phyloP scores from a whole-genome alignment of 2,888 invertebrate species.

The Drosophila algonquin region DNA sequence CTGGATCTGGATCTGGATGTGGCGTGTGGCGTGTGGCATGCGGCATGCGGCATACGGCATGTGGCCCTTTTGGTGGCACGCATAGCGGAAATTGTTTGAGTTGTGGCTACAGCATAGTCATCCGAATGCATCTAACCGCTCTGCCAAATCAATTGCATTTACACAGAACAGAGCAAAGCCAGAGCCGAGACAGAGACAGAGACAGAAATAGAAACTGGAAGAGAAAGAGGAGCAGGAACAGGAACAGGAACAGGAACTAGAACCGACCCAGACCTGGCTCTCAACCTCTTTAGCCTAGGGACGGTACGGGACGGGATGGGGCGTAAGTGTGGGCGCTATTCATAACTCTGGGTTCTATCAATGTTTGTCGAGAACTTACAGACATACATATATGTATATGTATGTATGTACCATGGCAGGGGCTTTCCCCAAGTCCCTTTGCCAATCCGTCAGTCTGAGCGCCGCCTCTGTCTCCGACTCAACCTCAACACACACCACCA shows the following conservation, averaged over 20 bases:
- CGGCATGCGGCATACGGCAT: neutral
- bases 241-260: constrained; percentile 4
- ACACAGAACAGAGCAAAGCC: constrained; percentile 4
- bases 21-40: neutral
- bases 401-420: neutral
- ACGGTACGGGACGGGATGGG: neutral
- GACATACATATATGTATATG: neutral
- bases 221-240: too few species aligned
- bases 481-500: neutral
- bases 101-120: constrained; percentile 43
- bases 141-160: constrained; percentile 38
- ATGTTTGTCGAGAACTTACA: constrained; percentile 12
- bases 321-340: neutral
- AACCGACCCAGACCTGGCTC: neutral
- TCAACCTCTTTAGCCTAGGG: neutral
- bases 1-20: neutral
- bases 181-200: neutral
- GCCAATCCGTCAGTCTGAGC: constrained; percentile 31
- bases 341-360: constrained; percentile 24
- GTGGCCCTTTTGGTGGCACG: constrained; percentile 12
- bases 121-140: constrained; percentile 5
- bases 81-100: constrained; percentile 65
- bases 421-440: constrained; percentile 1
- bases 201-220: constrained; percentile 1
- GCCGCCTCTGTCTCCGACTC: neutral